Conservation (phyloP, 2,888 invertebrate species). For the Barypeithes pellucidus region DNA sequence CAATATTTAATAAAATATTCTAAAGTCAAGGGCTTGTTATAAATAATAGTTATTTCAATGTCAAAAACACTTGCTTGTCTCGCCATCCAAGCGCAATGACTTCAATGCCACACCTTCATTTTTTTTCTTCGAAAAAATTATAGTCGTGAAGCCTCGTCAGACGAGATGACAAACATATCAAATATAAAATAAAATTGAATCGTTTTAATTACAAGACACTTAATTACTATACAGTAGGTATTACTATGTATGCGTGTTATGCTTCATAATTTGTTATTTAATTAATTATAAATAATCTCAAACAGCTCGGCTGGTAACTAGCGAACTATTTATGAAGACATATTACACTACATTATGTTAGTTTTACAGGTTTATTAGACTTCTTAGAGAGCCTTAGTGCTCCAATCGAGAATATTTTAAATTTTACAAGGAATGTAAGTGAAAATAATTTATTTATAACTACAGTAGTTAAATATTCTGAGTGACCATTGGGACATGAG, state of each 20-base stretch:
- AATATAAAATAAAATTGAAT: constrained; percentile 5
- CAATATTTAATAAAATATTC: neutral
- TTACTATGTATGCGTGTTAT: constrained; percentile 33
- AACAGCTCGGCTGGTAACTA: neutral
- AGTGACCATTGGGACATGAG: too few relatives aligned
- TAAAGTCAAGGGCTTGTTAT: constrained; percentile 47
- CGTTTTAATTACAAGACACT: constrained; percentile 23
- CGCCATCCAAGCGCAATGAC: constrained; percentile 21
- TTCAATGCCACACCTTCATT: constrained; percentile 25
- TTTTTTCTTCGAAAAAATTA: constrained; percentile 11
- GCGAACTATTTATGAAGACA: neutral
- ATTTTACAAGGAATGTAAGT: too few relatives aligned
- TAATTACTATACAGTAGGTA: constrained; percentile 22
- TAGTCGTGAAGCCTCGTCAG: constrained; percentile 14
- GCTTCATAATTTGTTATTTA: constrained; percentile 13
- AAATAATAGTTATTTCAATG: constrained; percentile 28
- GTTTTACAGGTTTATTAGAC: too few relatives aligned
- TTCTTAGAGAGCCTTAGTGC: too few relatives aligned
- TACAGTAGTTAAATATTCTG: too few relatives aligned
- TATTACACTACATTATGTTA: neutral
- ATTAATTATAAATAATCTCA: constrained; percentile 14
- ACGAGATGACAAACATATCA: constrained; percentile 32
- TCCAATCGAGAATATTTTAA: too few relatives aligned
- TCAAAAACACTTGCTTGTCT: constrained; percentile 27
- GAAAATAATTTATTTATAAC: too few relatives aligned